Conservation (phyloP, 2,797 vertebrate genomes). For the Hemitrygon akajei region DNA sequence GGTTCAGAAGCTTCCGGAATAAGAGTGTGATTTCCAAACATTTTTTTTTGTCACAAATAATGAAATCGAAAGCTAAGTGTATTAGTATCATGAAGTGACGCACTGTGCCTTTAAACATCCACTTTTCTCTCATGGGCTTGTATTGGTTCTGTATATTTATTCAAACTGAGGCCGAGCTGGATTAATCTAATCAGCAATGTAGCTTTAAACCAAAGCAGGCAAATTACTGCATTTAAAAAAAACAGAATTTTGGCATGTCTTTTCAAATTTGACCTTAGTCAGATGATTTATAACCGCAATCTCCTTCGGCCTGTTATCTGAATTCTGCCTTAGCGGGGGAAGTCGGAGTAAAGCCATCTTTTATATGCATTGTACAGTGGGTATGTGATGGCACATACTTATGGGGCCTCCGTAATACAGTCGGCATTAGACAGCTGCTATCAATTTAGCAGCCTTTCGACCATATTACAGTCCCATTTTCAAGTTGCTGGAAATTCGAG, state of each 20-base stretch:
- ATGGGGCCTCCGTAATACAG: slow-evolving; percentile 35
- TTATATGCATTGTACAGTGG: slow-evolving; percentile 27
- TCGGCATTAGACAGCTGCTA: slow-evolving; percentile 37
- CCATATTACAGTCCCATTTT: slow-evolving; percentile 23
- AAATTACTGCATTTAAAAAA: slow-evolving; percentile 12
- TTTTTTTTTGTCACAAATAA: background rate
- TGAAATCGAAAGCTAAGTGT: background rate
- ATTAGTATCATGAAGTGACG: background rate
- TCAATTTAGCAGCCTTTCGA: slow-evolving; percentile 35
- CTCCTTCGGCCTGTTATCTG: background rate
- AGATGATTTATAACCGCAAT: slow-evolving; percentile 32
- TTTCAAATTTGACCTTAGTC: slow-evolving; percentile 24
- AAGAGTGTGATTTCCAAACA: background rate
- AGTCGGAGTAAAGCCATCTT: slow-evolving; percentile 12
- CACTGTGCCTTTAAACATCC: background rate
- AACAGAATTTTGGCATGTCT: slow-evolving; percentile 25
- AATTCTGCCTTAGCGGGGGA: background rate
- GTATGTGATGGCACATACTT: slow-evolving; percentile 34
- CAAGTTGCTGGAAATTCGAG: slow-evolving; percentile 30
- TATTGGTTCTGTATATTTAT: slow-evolving; percentile 31
- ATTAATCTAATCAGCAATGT: slow-evolving; percentile 34
- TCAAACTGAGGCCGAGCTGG: slow-evolving; percentile 24
- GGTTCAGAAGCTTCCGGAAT: background rate
- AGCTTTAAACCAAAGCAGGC: slow-evolving; percentile 34
- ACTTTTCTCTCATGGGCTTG: background rate